Evolutionary conservation across 2,888 invertebrate genomes (phyloP), one percentile per base, ranked within the genome.

Genomic region (Leptothorax acervorum): DNA sequence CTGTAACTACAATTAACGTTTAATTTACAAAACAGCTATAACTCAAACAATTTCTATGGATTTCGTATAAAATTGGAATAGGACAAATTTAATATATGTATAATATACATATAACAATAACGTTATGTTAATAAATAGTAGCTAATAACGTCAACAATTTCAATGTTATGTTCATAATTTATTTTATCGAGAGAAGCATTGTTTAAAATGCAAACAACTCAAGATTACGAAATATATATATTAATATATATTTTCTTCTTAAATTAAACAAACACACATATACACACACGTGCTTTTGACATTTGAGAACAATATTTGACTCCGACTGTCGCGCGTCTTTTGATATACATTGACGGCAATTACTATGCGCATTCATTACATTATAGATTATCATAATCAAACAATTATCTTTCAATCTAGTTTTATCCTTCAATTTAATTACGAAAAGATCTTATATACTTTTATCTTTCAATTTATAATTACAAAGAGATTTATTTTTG

Each of bases 361-460:
- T 53, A n/a, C n/a, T 4, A 51, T 68, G 48, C n/a, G n/a, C 35
- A 12, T 70, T 6, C 3, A 28, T 28, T 51, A 70, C 1, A 71
- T n/a, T n/a, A n/a, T 70, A 55, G 12, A 23, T 39, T n/a, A 70
- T 70, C n/a, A n/a, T 51, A 70, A n/a, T 70, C 31, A 48, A 66
- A 60, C 5, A 23, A 23, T 23, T 23, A 23, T 23, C 23, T 23
- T 23, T 23, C 23, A 23, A 23, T 23, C 23, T 23, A 23, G 0
- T 23, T 23, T 23, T 0, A 23, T 23, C 23, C 23, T 23, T 23
- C 23, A 23, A 23, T 23, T 23, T 23, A 23, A 23, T 23, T 23
- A 23, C 23, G 23, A 23, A 23, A 23, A 23, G 23, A 23, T 23
- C 23, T 23, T 23, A 23, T 23, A 23, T 23, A 23, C 23, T 23